Conservation (phyloP, 2,797 vertebrate genomes). For the Manis javanica region DNA sequence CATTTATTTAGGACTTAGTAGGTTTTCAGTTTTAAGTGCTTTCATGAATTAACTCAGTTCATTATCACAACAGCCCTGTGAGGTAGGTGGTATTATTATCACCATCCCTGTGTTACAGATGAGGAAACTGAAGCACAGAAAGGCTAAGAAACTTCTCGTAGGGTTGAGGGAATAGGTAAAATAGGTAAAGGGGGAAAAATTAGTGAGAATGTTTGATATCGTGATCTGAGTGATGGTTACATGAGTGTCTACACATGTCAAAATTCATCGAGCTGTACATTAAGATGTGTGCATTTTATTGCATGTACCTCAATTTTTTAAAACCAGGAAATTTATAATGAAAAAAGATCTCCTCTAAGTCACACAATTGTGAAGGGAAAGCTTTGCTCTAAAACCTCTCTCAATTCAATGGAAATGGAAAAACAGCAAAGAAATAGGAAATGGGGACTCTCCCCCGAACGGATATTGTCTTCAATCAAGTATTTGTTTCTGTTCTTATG, state of each 20-base stretch:
- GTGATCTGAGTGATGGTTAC: too few relatives aligned
- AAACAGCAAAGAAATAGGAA: conserved; percentile 37
- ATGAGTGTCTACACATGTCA: too few relatives aligned
- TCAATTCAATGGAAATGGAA: conserved; percentile 20
- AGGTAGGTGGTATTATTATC: background rate
- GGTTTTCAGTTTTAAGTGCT: background rate
- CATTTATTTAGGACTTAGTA: background rate
- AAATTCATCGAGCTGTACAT: too few relatives aligned
- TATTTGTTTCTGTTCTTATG: conserved; percentile 39
- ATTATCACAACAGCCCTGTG: background rate
- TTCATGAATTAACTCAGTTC: background rate
- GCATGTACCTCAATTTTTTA: too few relatives aligned
- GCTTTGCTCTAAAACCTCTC: background rate
- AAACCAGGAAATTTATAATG: too few relatives aligned
- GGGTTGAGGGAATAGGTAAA: too few relatives aligned
- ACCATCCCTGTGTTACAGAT: background rate
- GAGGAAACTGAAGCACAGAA: background rate
- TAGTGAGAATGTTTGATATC: too few relatives aligned
- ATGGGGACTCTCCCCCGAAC: conserved; percentile 3
- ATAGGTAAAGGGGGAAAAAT: too few relatives aligned
- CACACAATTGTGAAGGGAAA: conserved; percentile 9
- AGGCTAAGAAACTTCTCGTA: too few relatives aligned
- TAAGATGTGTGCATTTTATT: too few relatives aligned
- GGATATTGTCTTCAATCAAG: conserved; percentile 10
- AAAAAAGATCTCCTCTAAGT: background rate